Evolutionary conservation across 2,797 vertebrate genomes (phyloP), one percentile per base, ranked within the genome.

Genomic region (Margarornis squamiger): DNA sequence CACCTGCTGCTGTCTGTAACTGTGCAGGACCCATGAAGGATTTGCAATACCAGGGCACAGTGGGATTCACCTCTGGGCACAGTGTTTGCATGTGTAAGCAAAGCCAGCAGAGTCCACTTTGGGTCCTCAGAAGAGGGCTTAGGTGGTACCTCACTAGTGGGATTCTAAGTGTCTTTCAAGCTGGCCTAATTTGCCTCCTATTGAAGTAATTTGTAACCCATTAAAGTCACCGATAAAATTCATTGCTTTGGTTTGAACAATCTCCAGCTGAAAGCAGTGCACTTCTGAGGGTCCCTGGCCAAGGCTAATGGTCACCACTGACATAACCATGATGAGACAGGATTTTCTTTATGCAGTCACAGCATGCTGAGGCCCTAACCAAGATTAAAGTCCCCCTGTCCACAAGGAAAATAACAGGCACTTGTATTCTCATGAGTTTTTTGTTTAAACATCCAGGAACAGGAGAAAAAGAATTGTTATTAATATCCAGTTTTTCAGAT

Each of bases 41-140:
- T 81, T 22, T 78, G 62, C 24, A 65, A 3, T 6, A 5, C 34
- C 48, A 73, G 49, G 65, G 58, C 41, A 18, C 36, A 36, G 49
- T 2, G 32, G 45, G 71, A 79, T 30, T 36, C 55, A 46, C 10
- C 36, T 51, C 45, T 82, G 43, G 39, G 48, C 36, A 57, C 46
- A 67, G 43, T 10, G 43, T 57, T 79, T 55, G 13, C 38, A 38
- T 0, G 2, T 1, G 0, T 4, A 17, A 57, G 45, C 18, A 43
- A 77, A 65, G 3, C 32, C 46, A 45, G 26, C 3, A 8, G 58
- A 72, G 30, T 48, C 45, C 70, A 68, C 36, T 43, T 52, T 32
- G 22, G n/a, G 17, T 36, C 18, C 24, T 55, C 12, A 39, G 66
- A 46, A 34, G 16, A 24, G 20, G 43, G 16, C 4, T 54, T 52